Conservation (phyloP, 2,797 vertebrate species). For the Sebastes steindachneri region DNA sequence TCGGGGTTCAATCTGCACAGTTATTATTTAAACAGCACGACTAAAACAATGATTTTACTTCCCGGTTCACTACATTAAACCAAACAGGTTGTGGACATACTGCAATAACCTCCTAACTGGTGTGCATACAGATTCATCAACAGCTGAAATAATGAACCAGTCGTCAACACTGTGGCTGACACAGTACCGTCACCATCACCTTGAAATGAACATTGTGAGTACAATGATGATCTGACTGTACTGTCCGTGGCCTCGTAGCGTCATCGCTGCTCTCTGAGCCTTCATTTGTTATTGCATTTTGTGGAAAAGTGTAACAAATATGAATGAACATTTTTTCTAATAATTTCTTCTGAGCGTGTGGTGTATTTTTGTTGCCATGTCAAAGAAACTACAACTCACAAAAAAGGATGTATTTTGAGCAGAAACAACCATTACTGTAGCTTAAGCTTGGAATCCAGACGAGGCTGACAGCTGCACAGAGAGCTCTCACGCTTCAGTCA, state of each 20-base stretch:
- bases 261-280: neutral
- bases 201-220: neutral
- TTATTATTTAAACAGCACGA: neutral
- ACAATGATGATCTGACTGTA: neutral
- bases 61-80: neutral
- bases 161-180: too few relatives aligned
- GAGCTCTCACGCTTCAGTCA: conserved; percentile 28
- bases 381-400: neutral
- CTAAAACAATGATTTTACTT: neutral
- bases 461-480: conserved; percentile 32
- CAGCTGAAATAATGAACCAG: neutral
- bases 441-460: neutral
- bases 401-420: neutral
- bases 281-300: conserved; percentile 3
- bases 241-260: neutral
- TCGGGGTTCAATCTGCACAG: neutral
- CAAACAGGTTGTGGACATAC: neutral
- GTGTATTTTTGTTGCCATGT: neutral
- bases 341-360: neutral
- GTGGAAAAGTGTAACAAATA: neutral
- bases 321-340: neutral
- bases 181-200: neutral
- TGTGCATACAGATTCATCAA: neutral
- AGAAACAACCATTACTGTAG: neutral
- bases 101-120: neutral